A percentile compares a stretch with the other conserved stretches of the same genome.
phyloP scores from a whole-genome alignment of 2,113 vertebrate species.

The Sardina pilchardus region DNA sequence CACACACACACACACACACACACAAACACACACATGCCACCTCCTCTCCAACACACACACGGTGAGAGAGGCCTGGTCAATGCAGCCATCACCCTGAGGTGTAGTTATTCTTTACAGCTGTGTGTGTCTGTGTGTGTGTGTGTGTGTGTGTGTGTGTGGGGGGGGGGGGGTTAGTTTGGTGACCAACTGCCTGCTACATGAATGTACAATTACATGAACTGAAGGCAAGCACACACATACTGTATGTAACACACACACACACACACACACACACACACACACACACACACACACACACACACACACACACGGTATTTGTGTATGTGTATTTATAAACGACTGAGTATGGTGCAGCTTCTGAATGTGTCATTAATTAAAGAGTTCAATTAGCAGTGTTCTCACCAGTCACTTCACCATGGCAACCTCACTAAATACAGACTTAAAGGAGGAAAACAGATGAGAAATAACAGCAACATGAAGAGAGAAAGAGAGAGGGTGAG shows the following conservation, averaged over 20 bases:
- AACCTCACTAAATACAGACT: conserved; percentile 53
- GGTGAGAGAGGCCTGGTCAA: conserved; percentile 20
- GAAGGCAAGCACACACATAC: neutral
- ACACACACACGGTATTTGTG: neutral
- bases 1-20: conserved; percentile 6
- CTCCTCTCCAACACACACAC: conserved; percentile 24
- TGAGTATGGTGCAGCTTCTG: neutral
- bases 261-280: neutral
- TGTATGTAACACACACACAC: neutral
- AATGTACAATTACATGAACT: neutral
- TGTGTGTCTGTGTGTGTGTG: conserved; percentile 2
- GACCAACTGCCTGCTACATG: neutral
- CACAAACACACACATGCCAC: neutral
- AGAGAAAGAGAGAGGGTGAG: neutral
- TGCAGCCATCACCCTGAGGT: neutral
- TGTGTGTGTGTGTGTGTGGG: neutral
- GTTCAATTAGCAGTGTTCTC: conserved; percentile 44
- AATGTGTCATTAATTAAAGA: conserved; percentile 31
- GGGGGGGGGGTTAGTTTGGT: no score
- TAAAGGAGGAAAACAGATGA: conserved; percentile 38
- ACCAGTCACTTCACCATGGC: conserved; percentile 49
- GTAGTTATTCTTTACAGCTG: neutral
- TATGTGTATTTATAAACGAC: neutral
- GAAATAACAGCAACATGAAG: neutral
- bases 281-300: neutral